Conservation (phyloP, 2,113 vertebrate genomes). For the Noturus placidus region DNA sequence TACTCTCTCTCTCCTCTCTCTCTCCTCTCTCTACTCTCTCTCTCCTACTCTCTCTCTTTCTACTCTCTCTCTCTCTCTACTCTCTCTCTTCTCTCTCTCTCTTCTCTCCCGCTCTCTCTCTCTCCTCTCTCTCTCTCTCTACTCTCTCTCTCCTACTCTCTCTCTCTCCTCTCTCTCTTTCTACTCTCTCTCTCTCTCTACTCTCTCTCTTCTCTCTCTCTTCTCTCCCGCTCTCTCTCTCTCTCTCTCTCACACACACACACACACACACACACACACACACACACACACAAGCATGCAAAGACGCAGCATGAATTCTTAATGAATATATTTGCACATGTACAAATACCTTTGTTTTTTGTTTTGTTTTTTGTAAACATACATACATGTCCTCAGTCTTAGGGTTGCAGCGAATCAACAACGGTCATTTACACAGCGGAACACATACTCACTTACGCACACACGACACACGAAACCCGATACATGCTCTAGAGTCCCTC, state of each 20-base stretch:
- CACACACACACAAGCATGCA: slow-evolving; percentile 28
- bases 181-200: too few relatives aligned
- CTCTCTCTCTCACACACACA: background rate
- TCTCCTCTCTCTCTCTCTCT: too few relatives aligned
- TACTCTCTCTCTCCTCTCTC: too few relatives aligned
- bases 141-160: too few relatives aligned
- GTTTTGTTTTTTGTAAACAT: slow-evolving; percentile 14
- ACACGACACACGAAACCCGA: slow-evolving; percentile 27
- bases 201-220: too few relatives aligned
- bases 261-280: background rate
- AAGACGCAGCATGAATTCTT: slow-evolving; percentile 28
- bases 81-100: too few relatives aligned
- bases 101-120: too few relatives aligned
- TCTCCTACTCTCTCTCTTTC: too few relatives aligned
- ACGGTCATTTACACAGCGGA: slow-evolving; percentile 30
- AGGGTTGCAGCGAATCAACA: slow-evolving; percentile 38
- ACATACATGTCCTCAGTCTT: slow-evolving; percentile 39
- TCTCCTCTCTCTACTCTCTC: too few relatives aligned
- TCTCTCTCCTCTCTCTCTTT: too few relatives aligned
- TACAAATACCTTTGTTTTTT: slow-evolving; percentile 32
- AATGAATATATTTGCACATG: slow-evolving; percentile 47
- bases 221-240: too few relatives aligned
- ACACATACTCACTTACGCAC: slow-evolving; percentile 13
- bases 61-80: too few relatives aligned
- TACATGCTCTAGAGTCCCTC: slow-evolving; percentile 31